A percentile compares a stretch with the other conserved stretches of the same genome.
Evolutionary conservation across 2,797 vertebrate species (phyloP).

Genomic region (Sebastes goodei): DNA sequence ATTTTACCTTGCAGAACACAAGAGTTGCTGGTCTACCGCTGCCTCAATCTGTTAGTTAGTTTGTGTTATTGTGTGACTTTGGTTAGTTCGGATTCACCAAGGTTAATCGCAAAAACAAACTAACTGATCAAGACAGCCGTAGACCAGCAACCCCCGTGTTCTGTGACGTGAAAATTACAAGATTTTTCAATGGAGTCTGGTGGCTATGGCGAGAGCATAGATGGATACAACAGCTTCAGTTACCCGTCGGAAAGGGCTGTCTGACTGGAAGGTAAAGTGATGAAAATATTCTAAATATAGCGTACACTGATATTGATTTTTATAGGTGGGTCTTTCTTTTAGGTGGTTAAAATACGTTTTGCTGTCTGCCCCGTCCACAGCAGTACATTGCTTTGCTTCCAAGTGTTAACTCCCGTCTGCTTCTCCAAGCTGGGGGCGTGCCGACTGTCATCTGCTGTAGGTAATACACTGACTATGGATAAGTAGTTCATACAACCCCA

Average conservation of each 20-base stretch:
- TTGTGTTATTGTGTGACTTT: neutral
- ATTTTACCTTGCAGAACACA: too few relatives aligned
- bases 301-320: neutral
- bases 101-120: neutral
- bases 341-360: neutral
- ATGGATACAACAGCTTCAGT: neutral
- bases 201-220: accelerated
- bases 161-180: neutral
- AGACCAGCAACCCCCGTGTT: neutral
- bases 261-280: accelerated
- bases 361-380: too few relatives aligned
- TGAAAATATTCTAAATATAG: neutral
- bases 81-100: neutral
- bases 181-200: too few relatives aligned
- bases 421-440: neutral
- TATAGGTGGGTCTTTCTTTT: neutral
- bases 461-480: neutral
- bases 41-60: neutral
- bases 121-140: accelerated
- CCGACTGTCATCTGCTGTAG: neutral
- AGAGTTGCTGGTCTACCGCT: neutral
- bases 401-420: neutral
- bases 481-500: neutral
- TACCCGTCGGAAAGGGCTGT: too few relatives aligned
- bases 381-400: neutral